Conservation (phyloP, 2,888 invertebrate species). For the Chouioia cunea region DNA sequence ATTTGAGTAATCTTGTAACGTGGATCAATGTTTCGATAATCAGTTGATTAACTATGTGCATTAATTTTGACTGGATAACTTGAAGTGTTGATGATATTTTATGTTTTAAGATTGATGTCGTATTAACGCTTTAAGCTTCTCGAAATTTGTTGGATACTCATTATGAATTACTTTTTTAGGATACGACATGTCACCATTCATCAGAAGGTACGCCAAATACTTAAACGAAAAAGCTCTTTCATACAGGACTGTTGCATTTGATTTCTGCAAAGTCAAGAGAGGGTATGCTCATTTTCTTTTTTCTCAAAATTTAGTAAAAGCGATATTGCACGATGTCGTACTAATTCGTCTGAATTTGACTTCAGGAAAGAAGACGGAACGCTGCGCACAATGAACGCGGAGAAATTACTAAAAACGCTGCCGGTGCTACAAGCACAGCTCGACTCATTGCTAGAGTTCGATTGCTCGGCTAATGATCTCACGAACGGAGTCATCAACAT, state of each 20-base stretch:
- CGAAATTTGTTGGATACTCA: background rate
- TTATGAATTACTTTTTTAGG: conserved; percentile 72
- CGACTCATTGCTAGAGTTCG: conserved; percentile 96
- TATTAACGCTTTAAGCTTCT: background rate
- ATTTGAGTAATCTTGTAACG: too few species aligned
- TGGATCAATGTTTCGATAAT: too few species aligned
- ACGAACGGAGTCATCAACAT: conserved; percentile 99
- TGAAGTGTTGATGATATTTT: background rate
- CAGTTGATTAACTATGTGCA: too few species aligned
- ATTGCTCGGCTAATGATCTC: conserved; percentile 95
- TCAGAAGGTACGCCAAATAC: conserved; percentile 98
- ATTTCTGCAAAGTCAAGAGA: conserved; percentile 99
- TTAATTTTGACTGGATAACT: background rate
- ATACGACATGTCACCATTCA: conserved; percentile 99
- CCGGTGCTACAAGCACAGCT: conserved; percentile 96
- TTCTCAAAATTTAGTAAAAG: too few species aligned
- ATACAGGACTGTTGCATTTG: conserved; percentile 98
- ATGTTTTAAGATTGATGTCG: background rate
- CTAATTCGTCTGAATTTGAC: conserved; percentile 38
- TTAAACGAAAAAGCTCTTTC: conserved; percentile 99
- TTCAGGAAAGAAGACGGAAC: conserved; percentile 96
- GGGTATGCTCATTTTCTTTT: conserved; percentile 78
- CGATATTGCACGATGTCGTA: too few species aligned
- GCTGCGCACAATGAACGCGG: conserved; percentile 95
- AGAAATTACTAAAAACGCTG: conserved; percentile 95